Evolutionary conservation across 2,113 vertebrate species (phyloP).

Genomic region (Rynchops niger): DNA sequence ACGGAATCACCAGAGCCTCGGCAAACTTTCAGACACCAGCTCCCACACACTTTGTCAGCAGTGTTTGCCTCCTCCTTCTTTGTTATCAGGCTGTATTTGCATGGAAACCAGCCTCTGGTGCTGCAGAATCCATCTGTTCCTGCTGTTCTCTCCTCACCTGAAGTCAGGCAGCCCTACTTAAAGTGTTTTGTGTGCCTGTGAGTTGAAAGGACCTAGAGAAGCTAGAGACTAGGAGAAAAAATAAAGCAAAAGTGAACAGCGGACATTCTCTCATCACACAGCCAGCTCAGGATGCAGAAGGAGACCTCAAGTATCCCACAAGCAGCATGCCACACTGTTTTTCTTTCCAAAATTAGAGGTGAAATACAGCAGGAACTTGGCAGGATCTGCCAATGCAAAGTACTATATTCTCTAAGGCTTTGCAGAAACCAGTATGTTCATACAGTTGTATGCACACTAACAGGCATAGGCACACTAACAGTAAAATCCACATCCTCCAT

Average conservation of each 20-base stretch:
- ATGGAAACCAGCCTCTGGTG: neutral
- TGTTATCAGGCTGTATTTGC: neutral
- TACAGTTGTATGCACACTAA: neutral
- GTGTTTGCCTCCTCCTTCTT: neutral
- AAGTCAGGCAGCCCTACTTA: neutral
- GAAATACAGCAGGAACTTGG: neutral
- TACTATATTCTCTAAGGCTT: neutral
- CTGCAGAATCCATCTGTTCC: slow-evolving; percentile 15
- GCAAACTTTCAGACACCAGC: neutral
- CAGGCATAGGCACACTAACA: neutral
- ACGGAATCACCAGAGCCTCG: neutral
- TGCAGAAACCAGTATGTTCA: neutral
- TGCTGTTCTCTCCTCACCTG: neutral
- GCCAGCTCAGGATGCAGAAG: neutral
- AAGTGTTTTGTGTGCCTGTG: neutral
- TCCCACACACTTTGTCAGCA: neutral
- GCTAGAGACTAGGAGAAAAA: neutral
- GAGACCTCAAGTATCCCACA: neutral
- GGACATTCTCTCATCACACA: neutral
- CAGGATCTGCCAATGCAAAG: neutral
- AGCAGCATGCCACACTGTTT: neutral
- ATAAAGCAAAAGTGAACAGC: neutral
- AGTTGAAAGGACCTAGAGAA: neutral
- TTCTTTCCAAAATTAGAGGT: neutral
- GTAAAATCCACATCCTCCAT: neutral